Conservation (phyloP, 23 tunicate species). For the Ascidia mentula region DNA sequence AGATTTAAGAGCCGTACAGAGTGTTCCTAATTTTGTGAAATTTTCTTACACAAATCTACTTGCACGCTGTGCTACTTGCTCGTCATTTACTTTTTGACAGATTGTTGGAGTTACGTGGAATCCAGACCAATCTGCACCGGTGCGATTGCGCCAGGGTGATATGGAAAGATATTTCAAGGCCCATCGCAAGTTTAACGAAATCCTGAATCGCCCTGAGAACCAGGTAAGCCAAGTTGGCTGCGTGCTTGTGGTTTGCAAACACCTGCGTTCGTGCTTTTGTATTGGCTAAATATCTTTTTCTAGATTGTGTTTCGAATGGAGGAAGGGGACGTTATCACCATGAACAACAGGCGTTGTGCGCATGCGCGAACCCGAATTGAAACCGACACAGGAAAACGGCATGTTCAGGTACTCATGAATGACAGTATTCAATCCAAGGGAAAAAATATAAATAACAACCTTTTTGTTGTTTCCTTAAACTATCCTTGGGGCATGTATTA, state of each 20-base stretch:
- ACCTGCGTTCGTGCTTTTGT: not conserved
- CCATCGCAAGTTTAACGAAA: not conserved
- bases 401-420: not conserved
- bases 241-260: not conserved
- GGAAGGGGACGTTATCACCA: conserved; percentile 13
- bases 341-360: conserved; percentile 34
- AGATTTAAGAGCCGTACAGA: too few relatives aligned
- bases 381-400: not conserved
- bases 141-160: conserved; percentile 22
- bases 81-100: not conserved
- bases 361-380: conserved; percentile 32
- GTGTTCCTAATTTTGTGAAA: too few relatives aligned
- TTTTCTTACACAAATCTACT: too few relatives aligned
- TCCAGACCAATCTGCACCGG: not conserved
- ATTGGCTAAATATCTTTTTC: not conserved
- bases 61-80: too few relatives aligned
- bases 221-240: too few relatives aligned
- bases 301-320: conserved; percentile 19
- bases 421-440: too few relatives aligned
- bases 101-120: conserved; percentile 22
- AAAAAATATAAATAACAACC: too few relatives aligned
- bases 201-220: not conserved
- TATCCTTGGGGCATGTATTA: too few relatives aligned
- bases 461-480: too few relatives aligned
- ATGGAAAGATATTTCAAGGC: conserved; percentile 35